Percentiles rank a stretch among this genome's conserved stretches.
phyloP scores from a whole-genome alignment of 2,113 vertebrate genomes.

The Sialia sialis region DNA sequence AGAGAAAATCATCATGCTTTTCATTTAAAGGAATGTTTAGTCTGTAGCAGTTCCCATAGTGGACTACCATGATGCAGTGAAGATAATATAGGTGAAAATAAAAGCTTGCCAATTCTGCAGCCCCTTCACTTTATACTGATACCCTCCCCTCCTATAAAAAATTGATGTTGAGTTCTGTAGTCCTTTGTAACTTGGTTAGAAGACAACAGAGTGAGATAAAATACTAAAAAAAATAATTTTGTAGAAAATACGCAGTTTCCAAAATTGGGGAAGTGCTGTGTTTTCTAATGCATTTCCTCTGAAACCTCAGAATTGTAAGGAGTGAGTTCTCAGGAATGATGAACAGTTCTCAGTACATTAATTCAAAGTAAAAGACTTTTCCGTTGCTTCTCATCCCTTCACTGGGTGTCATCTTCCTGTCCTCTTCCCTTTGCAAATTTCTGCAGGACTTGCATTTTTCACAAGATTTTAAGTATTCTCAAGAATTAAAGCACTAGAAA shows the following conservation, averaged over 20 bases:
- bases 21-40: background rate
- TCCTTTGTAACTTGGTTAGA: background rate
- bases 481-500: background rate
- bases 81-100: background rate
- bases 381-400: background rate
- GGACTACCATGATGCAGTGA: background rate
- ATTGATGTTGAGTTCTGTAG: background rate
- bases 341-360: background rate
- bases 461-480: background rate
- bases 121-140: background rate
- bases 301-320: background rate
- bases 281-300: background rate
- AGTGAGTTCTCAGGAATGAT: background rate
- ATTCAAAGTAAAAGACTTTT: background rate
- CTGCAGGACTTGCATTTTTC: background rate
- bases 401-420: background rate
- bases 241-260: background rate
- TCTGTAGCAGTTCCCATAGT: background rate
- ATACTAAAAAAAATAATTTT: background rate
- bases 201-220: background rate
- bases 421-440: background rate
- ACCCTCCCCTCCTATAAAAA: background rate
- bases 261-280: background rate
- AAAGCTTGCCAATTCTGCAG: background rate
- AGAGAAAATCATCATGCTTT: background rate